Percentiles rank a stretch among this genome's conserved stretches.
phyloP scores from a whole-genome alignment of 1,140 invertebrate species.

The Triops cancriformis region DNA sequence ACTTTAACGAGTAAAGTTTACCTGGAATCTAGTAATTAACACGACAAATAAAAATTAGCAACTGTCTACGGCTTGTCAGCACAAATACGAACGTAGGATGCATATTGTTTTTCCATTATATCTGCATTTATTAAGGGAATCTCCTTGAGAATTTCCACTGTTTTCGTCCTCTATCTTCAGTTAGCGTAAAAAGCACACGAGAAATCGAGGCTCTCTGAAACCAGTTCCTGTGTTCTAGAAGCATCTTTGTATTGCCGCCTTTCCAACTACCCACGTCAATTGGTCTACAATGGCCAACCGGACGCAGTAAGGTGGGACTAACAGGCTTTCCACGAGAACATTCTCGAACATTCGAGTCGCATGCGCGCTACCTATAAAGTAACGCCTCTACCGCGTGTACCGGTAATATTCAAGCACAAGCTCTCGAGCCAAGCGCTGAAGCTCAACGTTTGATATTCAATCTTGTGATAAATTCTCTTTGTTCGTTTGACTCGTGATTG shows the following conservation, averaged over 20 bases:
- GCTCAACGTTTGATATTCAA: background rate
- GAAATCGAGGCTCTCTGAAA: background rate
- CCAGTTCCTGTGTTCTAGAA: slow-evolving; percentile 3
- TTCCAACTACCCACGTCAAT: background rate
- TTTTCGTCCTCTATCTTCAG: too few species aligned
- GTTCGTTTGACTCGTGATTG: background rate
- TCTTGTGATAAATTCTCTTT: background rate
- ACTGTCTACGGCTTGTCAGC: too few species aligned
- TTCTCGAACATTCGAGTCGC: background rate
- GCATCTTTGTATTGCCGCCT: background rate
- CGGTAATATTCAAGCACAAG: slow-evolving; percentile 3
- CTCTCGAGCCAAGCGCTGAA: background rate
- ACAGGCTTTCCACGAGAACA: background rate
- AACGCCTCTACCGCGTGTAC: background rate
- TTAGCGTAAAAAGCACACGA: background rate
- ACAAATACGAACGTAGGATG: too few species aligned
- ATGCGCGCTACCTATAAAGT: background rate
- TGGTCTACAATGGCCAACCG: background rate
- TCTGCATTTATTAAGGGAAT: too few species aligned
- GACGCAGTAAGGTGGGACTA: background rate
- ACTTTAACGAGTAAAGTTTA: too few species aligned
- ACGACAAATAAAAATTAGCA: too few species aligned
- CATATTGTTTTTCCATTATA: too few species aligned
- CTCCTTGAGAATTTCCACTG: too few species aligned
- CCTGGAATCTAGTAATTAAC: too few species aligned